phyloP scores from a whole-genome alignment of 64 coral and sea anemone species.

The Montipora foliosa region DNA sequence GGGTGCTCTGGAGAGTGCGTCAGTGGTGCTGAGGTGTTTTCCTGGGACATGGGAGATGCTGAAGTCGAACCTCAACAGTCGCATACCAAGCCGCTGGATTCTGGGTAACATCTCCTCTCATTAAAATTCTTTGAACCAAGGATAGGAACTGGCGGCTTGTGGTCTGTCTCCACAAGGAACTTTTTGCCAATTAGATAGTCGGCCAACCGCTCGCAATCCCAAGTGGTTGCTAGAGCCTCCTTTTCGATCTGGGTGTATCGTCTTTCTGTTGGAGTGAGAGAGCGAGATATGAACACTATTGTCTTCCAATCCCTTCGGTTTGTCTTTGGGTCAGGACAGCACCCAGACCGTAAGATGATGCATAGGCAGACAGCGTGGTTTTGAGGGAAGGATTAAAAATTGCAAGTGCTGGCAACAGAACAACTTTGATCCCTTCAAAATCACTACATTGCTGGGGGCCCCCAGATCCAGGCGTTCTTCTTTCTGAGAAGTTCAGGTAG shows the following conservation, averaged over 20 bases:
- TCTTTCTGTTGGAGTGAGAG: conserved; percentile 22
- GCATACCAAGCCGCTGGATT: no score
- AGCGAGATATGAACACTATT: conserved; percentile 58
- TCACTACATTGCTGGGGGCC: neutral
- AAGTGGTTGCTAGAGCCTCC: neutral
- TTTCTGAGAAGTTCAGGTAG: neutral
- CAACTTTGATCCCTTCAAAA: neutral
- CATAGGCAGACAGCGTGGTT: conserved; percentile 62
- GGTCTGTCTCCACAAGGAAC: no score
- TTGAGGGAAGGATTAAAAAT: conserved; percentile 38
- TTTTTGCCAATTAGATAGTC: no score
- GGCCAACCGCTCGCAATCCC: neutral
- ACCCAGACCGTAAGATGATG: conserved; percentile 32
- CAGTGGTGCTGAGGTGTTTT: no score
- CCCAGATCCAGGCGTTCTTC: neutral
- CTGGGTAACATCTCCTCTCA: no score
- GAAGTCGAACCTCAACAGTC: no score
- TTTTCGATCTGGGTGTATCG: conserved; percentile 52
- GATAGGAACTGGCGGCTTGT: no score
- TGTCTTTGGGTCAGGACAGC: conserved; percentile 64
- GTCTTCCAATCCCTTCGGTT: conserved; percentile 39
- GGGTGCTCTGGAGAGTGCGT: neutral
- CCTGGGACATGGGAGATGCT: no score
- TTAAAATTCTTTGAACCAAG: no score
- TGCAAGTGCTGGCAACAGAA: conserved; percentile 48